Evolutionary conservation across 2,888 invertebrate species (phyloP).

Genomic region (Sinohyriopsis cumingii): DNA sequence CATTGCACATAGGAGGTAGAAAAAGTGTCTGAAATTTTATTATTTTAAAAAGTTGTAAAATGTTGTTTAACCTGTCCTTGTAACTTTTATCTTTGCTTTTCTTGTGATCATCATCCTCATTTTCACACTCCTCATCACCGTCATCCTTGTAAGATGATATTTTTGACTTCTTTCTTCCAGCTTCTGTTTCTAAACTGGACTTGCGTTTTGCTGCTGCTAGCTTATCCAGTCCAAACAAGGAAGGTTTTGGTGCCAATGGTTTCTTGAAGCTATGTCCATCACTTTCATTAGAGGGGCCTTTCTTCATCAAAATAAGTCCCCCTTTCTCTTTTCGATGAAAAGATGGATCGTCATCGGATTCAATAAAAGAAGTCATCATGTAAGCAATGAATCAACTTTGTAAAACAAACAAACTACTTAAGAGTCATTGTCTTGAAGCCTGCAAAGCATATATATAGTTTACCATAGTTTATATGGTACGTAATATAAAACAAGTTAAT

Average conservation of each 20-base stretch:
- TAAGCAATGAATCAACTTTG: background rate
- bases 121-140: slow-evolving; percentile 47
- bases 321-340: slow-evolving; percentile 71
- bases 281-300: slow-evolving; percentile 44
- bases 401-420: background rate
- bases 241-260: slow-evolving; percentile 48
- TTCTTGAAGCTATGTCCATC: slow-evolving; percentile 54
- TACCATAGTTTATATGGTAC: too few relatives aligned
- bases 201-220: slow-evolving; percentile 71
- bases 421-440: background rate
- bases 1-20: too few relatives aligned
- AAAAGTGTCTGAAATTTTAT: too few relatives aligned
- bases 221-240: slow-evolving; percentile 72
- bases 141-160: slow-evolving; percentile 62
- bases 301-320: slow-evolving; percentile 71
- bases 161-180: slow-evolving; percentile 58
- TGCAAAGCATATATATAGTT: too few relatives aligned
- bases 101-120: slow-evolving; percentile 30
- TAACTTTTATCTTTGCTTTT: slow-evolving; percentile 13
- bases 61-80: slow-evolving; percentile 17
- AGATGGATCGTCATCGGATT: slow-evolving; percentile 55
- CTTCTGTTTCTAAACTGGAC: slow-evolving; percentile 32
- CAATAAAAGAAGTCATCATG: slow-evolving; percentile 38
- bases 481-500: too few relatives aligned
- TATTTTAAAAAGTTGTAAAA: too few relatives aligned